These are phyloP conservation scores for Formica selysi DNA, from an alignment of 1,140 invertebrate genomes.

Conservation along the genomic window DNA sequence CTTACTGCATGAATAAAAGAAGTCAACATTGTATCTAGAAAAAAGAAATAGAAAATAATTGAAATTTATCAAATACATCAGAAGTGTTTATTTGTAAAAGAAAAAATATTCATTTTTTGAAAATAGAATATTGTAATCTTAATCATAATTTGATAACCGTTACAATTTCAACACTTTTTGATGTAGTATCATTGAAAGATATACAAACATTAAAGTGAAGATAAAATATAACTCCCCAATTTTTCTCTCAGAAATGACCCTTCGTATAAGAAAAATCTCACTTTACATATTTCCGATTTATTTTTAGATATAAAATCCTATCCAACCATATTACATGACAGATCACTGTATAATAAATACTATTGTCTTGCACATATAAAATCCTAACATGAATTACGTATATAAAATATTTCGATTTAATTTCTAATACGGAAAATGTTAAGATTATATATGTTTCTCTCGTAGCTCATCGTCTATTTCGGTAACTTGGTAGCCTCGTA, in stretches of 20 bases:
- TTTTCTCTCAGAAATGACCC: too few relatives aligned
- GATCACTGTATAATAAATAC: neutral
- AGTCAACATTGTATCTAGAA: neutral
- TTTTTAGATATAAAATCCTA: neutral
- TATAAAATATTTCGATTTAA: neutral
- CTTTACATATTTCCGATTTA: neutral
- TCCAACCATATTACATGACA: neutral
- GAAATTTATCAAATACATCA: neutral
- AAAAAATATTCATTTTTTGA: neutral
- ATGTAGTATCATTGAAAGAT: neutral
- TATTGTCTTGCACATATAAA: neutral
- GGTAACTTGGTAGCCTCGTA: constrained; percentile 93
- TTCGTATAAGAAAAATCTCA: neutral
- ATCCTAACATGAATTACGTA: neutral
- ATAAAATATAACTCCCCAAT: too few relatives aligned
- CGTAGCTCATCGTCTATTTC: constrained; percentile 91
- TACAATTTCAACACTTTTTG: neutral
- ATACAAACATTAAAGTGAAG: too few relatives aligned
- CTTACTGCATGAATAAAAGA: neutral
- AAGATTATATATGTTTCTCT: constrained; percentile 74
- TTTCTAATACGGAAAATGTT: constrained; percentile 89
- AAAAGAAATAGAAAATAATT: neutral
- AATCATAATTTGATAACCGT: neutral
- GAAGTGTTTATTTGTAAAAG: too few relatives aligned
- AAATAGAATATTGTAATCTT: constrained; percentile 6